Evolutionary conservation across 2,888 invertebrate species (phyloP).

Genomic region (Syrphus vitripennis): DNA sequence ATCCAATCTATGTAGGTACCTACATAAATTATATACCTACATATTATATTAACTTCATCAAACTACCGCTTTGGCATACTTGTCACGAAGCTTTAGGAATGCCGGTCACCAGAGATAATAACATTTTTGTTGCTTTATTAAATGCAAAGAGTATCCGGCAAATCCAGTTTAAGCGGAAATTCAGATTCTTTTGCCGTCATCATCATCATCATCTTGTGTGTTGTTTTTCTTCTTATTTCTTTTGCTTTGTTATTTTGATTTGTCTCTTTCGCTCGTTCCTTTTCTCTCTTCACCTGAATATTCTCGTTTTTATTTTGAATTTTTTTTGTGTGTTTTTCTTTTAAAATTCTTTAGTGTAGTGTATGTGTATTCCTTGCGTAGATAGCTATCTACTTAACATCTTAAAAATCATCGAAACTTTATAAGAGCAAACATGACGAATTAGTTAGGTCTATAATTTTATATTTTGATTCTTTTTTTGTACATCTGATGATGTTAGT

Average conservation of each 20-base stretch:
- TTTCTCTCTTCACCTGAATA: conserved; percentile 6
- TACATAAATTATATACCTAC: not conserved
- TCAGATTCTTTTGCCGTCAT: conserved; percentile 73
- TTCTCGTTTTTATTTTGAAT: conserved; percentile 29
- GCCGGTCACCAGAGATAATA: conserved; percentile 71
- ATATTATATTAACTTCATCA: not conserved
- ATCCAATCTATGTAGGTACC: not conserved
- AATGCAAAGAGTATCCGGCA: conserved; percentile 74
- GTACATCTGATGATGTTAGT: not conserved
- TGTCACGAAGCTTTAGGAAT: conserved; percentile 70
- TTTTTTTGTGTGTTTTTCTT: not conserved
- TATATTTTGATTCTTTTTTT: conserved; percentile 17
- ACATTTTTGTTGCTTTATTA: conserved; percentile 69
- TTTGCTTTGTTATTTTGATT: conserved; percentile 39
- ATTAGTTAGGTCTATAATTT: conserved; percentile 38
- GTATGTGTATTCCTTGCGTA: not conserved
- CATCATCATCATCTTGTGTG: conserved; percentile 53
- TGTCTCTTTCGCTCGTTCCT: not conserved
- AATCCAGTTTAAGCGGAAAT: conserved; percentile 76
- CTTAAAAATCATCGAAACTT: conserved; percentile 10
- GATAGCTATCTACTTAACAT: not conserved
- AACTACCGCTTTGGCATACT: conserved; percentile 66
- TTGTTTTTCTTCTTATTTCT: conserved; percentile 8
- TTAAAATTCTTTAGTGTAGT: not conserved
- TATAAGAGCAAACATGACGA: conserved; percentile 43